Percentiles rank a stretch among this genome's conserved stretches.
phyloP scores from a whole-genome alignment of 2,797 vertebrate genomes.

The Melanotaenia pygmaea region DNA sequence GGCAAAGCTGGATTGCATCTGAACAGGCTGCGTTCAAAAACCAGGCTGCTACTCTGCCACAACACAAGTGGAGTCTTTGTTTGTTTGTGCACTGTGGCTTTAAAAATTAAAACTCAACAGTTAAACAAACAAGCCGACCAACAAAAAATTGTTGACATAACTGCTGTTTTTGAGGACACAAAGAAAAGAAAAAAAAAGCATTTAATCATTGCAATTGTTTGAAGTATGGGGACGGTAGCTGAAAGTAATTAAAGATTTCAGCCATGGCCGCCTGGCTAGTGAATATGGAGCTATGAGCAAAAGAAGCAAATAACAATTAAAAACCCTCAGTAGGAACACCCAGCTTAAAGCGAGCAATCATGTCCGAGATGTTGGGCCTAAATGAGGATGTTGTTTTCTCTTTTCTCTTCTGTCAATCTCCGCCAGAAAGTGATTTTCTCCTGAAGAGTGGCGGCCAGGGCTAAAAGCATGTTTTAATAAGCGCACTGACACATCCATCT shows the following conservation, averaged over 20 bases:
- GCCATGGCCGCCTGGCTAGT: slow-evolving; percentile 63
- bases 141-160: slow-evolving; percentile 63
- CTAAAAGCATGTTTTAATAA: slow-evolving; percentile 87
- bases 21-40: slow-evolving; percentile 51
- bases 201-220: slow-evolving; percentile 81
- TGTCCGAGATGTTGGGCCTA: slow-evolving; percentile 80
- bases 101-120: slow-evolving; percentile 64
- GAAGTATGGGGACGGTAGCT: slow-evolving; percentile 72
- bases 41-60: slow-evolving; percentile 44
- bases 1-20: slow-evolving; percentile 68
- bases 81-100: slow-evolving; percentile 54
- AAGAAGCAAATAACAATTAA: slow-evolving; percentile 80
- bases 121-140: slow-evolving; percentile 62
- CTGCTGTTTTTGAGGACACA: slow-evolving; percentile 60
- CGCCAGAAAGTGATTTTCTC: slow-evolving; percentile 81
- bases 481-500: slow-evolving; percentile 83
- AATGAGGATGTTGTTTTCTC: slow-evolving; percentile 85
- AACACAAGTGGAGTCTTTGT: slow-evolving; percentile 55
- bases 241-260: slow-evolving; percentile 84
- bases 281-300: slow-evolving; percentile 73
- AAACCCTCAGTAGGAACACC: slow-evolving; percentile 80
- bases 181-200: slow-evolving; percentile 50
- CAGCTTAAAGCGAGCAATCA: slow-evolving; percentile 84
- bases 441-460: slow-evolving; percentile 78
- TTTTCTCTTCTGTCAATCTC: slow-evolving; percentile 83